phyloP scores from a whole-genome alignment of 2,113 vertebrate genomes.

The Poeciliopsis retropinna region DNA sequence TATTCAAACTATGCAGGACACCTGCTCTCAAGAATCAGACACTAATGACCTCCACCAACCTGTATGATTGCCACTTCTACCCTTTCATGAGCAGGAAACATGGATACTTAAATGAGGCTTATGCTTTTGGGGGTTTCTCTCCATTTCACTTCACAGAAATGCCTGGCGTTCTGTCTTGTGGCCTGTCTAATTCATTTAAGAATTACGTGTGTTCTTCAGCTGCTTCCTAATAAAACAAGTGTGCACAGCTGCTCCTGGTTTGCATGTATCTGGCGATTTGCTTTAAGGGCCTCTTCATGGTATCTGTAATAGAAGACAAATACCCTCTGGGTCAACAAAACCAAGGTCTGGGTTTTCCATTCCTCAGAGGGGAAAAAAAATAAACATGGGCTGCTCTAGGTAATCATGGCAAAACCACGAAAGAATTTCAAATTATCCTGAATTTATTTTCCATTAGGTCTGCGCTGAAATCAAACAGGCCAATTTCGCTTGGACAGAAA shows the following conservation, averaged over 20 bases:
- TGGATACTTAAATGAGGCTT: conserved; percentile 13
- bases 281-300: conserved; percentile 64
- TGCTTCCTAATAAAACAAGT: conserved; percentile 44
- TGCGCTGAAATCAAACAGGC: conserved; percentile 71
- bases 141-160: conserved; percentile 59
- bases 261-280: conserved; percentile 61
- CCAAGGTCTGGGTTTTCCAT: conserved; percentile 61
- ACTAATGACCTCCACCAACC: not conserved
- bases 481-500: conserved; percentile 69
- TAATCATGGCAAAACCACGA: conserved; percentile 58
- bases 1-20: not conserved
- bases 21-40: not conserved
- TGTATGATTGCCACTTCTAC: conserved; percentile 1
- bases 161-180: conserved; percentile 42
- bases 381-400: conserved; percentile 70
- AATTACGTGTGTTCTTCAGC: conserved; percentile 54
- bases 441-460: conserved; percentile 81
- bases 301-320: conserved; percentile 72
- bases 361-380: conserved; percentile 63
- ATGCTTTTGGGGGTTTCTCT: conserved; percentile 41
- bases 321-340: conserved; percentile 72
- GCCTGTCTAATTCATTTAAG: conserved; percentile 64
- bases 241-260: conserved; percentile 68
- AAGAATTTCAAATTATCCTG: conserved; percentile 72
- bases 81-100: not conserved